Conservation (phyloP, 2,888 invertebrate genomes). For the Linnaemya vulpina region DNA sequence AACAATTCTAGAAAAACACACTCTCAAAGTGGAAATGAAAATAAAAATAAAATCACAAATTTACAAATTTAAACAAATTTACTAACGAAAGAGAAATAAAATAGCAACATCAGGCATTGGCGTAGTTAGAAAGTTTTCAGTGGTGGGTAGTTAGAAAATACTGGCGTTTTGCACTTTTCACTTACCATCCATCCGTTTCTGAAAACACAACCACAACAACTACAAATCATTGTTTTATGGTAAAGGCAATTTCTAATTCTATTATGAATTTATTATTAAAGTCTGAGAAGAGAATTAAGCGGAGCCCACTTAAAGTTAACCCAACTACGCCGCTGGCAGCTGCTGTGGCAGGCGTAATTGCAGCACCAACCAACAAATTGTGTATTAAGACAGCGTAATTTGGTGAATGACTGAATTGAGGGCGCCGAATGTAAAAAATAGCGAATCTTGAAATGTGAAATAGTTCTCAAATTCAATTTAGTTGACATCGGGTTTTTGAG, state of each 20-base stretch:
- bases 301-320: background rate
- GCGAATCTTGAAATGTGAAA: slow-evolving; percentile 54
- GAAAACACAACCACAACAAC: too few relatives aligned
- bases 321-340: background rate
- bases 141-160: background rate
- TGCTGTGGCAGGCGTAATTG: background rate
- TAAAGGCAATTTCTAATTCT: too few relatives aligned
- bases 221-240: too few relatives aligned
- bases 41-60: slow-evolving; percentile 46
- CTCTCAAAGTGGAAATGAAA: slow-evolving; percentile 29
- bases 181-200: too few relatives aligned
- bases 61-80: slow-evolving; percentile 14
- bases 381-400: slow-evolving; percentile 20
- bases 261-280: too few relatives aligned
- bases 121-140: background rate
- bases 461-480: slow-evolving; percentile 58
- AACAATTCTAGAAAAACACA: slow-evolving; percentile 34
- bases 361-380: background rate
- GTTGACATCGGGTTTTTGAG: slow-evolving; percentile 62
- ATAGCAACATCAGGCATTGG: background rate
- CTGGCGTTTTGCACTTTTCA: too few relatives aligned
- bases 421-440: slow-evolving; percentile 1
- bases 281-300: too few relatives aligned
- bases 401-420: slow-evolving; percentile 18
- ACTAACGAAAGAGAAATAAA: slow-evolving; percentile 45